These are phyloP conservation scores for Mesocentrotus franciscanus DNA, from an alignment of 53 echinoderm and acorn worm genomes.

Conservation along the genomic window DNA sequence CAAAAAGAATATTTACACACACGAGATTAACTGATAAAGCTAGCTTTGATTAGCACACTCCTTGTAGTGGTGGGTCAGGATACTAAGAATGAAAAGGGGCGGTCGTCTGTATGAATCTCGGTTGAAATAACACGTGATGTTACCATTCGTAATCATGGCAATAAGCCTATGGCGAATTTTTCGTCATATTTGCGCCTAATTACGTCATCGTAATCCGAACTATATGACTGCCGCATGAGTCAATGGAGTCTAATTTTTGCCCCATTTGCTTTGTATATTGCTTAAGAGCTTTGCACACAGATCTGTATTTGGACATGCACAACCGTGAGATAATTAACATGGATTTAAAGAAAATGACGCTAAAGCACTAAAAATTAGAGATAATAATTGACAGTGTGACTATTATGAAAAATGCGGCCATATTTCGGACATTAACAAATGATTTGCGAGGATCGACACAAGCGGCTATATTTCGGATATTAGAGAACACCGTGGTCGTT, in stretches of 20 bases:
- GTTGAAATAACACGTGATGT: neutral
- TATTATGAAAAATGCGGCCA: neutral
- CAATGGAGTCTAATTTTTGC: neutral
- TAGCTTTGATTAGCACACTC: neutral
- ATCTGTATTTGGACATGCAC: neutral
- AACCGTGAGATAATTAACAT: neutral
- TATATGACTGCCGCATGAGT: neutral
- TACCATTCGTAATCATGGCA: neutral
- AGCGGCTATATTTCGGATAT: too few relatives aligned
- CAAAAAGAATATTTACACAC: neutral
- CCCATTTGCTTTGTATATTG: neutral
- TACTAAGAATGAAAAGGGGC: neutral
- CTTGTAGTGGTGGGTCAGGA: neutral
- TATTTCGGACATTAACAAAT: neutral
- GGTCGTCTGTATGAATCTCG: neutral
- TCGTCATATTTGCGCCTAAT: neutral
- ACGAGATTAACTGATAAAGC: too few relatives aligned
- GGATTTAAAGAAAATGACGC: neutral
- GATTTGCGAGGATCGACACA: too few relatives aligned
- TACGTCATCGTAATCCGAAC: neutral
- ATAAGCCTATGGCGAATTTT: neutral
- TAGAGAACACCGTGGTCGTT: too few relatives aligned
- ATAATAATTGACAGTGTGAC: neutral
- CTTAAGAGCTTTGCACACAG: neutral
- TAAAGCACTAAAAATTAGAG: neutral